A percentile compares a stretch with the other conserved stretches of the same genome.
phyloP scores from a whole-genome alignment of 2,113 vertebrate species.

The Eptesicus fuscus region DNA sequence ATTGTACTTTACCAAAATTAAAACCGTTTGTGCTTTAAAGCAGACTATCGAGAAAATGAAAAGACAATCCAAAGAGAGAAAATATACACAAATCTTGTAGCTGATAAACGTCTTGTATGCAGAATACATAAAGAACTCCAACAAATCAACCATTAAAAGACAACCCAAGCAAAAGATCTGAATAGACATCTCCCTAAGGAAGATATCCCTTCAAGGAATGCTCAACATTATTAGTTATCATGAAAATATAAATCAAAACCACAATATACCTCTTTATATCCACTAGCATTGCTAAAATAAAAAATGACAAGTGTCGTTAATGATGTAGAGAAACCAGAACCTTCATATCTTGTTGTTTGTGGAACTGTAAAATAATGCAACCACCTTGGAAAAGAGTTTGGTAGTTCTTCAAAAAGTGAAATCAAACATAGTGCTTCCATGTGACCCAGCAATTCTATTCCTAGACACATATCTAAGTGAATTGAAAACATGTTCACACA shows the following conservation, averaged over 20 bases:
- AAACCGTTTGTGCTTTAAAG: not conserved
- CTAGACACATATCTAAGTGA: not conserved
- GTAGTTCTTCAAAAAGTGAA: not conserved
- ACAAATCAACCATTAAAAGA: not conserved
- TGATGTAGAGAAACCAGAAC: not conserved
- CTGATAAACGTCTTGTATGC: not conserved
- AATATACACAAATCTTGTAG: not conserved
- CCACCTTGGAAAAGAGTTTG: not conserved
- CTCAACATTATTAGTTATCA: not conserved
- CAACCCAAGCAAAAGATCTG: not conserved
- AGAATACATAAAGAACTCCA: not conserved
- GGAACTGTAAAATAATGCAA: not conserved
- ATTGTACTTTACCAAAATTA: not conserved
- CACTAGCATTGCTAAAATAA: not conserved
- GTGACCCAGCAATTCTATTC: not conserved
- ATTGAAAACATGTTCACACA: not conserved
- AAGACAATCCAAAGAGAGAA: not conserved
- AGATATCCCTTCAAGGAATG: not conserved
- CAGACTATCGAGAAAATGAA: not conserved
- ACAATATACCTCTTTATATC: not conserved
- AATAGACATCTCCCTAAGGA: not conserved
- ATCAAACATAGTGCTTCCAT: not conserved
- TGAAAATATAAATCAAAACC: constrained; percentile 5
- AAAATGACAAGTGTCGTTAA: not conserved
- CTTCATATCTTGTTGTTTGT: not conserved